Conservation (phyloP, 2,113 vertebrate genomes). For the Eupsittula cactorum region DNA sequence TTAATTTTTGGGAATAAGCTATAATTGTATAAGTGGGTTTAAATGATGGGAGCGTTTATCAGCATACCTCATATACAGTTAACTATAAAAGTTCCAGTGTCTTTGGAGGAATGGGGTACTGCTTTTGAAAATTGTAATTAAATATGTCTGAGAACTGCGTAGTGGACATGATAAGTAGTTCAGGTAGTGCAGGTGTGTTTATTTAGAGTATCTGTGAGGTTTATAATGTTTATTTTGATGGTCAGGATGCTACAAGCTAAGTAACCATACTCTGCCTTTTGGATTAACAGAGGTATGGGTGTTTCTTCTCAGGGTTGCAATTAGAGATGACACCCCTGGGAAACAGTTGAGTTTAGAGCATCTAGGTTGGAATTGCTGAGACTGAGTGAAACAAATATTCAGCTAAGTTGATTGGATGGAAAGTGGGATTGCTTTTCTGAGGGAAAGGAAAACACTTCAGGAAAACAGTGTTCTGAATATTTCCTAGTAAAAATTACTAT, state of each 20-base stretch:
- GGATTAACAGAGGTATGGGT: neutral
- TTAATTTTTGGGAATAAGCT: neutral
- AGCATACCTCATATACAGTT: neutral
- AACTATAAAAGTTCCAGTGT: neutral
- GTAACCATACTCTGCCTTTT: neutral
- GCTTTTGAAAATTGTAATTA: neutral
- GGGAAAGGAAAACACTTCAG: neutral
- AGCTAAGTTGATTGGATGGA: neutral
- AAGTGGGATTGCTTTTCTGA: neutral
- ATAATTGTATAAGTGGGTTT: neutral
- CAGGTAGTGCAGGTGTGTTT: neutral
- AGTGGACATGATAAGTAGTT: neutral
- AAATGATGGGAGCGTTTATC: neutral
- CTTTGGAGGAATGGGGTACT: neutral
- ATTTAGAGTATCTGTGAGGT: neutral
- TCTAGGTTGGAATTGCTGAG: slow-evolving; percentile 1
- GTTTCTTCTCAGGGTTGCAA: neutral
- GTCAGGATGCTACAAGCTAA: neutral
- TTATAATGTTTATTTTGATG: neutral
- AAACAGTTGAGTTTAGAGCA: neutral
- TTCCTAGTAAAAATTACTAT: neutral
- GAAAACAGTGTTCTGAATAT: neutral
- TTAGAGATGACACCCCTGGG: neutral
- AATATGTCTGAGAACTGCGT: neutral
- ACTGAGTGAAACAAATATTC: neutral